Conservation (phyloP, 2,888 invertebrate genomes). For the Candidula unifasciata region DNA sequence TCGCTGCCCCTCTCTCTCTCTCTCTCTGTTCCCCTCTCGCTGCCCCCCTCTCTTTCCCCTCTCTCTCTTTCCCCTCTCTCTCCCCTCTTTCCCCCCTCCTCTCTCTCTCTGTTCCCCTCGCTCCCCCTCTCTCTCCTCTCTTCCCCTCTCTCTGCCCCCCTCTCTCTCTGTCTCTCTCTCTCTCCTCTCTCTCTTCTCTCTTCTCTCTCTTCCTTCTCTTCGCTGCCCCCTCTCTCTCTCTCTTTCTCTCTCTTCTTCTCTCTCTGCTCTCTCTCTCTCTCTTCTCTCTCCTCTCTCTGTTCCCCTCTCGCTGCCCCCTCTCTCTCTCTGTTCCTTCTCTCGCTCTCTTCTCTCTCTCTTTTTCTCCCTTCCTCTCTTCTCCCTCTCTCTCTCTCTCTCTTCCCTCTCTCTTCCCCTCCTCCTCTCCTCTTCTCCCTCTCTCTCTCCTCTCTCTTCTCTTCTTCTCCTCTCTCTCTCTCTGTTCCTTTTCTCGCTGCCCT, state of each 20-base stretch:
- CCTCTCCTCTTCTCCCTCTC: too few relatives aligned
- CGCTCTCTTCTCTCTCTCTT: too few relatives aligned
- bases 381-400: too few relatives aligned
- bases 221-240: neutral
- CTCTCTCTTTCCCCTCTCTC: neutral
- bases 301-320: too few relatives aligned
- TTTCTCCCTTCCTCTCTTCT: too few relatives aligned
- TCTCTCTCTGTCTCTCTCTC: neutral
- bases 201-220: neutral
- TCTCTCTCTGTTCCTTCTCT: too few relatives aligned
- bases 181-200: neutral
- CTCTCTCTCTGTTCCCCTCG: neutral
- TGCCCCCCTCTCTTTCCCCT: neutral
- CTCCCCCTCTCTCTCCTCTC: too few relatives aligned
- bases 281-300: neutral
- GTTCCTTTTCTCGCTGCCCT: too few relatives aligned
- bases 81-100: neutral
- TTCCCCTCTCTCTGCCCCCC: too few relatives aligned
- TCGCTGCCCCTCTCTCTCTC: neutral
- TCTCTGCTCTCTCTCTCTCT: constrained; percentile 42
- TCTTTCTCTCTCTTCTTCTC: constrained; percentile 25
- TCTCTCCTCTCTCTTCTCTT: too few relatives aligned
- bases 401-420: too few relatives aligned
- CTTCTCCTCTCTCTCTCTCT: too few relatives aligned
- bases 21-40: neutral